Evolutionary conservation across 2,797 vertebrate genomes (phyloP).

Genomic region (Tragopan temminckii): DNA sequence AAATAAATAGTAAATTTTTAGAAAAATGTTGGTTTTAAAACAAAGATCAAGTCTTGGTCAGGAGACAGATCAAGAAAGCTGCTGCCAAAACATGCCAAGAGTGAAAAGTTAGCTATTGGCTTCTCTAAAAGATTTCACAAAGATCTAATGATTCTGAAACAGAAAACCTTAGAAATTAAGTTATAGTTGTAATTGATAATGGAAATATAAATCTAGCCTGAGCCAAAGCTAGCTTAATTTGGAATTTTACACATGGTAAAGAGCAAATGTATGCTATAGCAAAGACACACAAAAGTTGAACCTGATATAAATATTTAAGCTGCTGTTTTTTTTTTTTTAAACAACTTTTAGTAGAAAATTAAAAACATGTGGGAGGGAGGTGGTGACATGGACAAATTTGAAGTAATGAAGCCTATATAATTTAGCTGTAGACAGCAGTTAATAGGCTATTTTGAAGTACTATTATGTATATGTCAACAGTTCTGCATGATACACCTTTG

Average conservation of each 20-base stretch:
- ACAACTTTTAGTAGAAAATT: slow-evolving; percentile 46
- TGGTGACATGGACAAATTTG: slow-evolving; percentile 70
- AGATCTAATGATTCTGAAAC: not conserved
- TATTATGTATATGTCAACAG: slow-evolving; percentile 51
- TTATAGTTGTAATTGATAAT: not conserved
- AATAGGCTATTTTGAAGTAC: slow-evolving; percentile 51
- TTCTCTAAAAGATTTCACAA: not conserved
- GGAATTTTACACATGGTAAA: not conserved
- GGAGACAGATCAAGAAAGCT: not conserved
- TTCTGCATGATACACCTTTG: slow-evolving; percentile 41
- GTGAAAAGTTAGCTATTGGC: not conserved
- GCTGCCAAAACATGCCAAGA: not conserved
- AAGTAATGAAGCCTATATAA: slow-evolving; percentile 70
- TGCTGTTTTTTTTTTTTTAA: not conserved
- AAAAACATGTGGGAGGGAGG: slow-evolving; percentile 62
- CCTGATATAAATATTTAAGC: slow-evolving; percentile 19
- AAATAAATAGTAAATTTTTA: not conserved
- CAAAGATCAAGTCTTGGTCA: not conserved
- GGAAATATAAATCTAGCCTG: not conserved
- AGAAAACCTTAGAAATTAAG: not conserved
- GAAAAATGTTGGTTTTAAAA: not conserved
- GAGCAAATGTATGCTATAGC: not conserved
- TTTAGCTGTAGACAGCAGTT: slow-evolving; percentile 64
- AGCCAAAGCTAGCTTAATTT: not conserved
- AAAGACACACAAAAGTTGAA: not conserved